Conservation (phyloP, 2,888 invertebrate species). For the Plebejus melissa region DNA sequence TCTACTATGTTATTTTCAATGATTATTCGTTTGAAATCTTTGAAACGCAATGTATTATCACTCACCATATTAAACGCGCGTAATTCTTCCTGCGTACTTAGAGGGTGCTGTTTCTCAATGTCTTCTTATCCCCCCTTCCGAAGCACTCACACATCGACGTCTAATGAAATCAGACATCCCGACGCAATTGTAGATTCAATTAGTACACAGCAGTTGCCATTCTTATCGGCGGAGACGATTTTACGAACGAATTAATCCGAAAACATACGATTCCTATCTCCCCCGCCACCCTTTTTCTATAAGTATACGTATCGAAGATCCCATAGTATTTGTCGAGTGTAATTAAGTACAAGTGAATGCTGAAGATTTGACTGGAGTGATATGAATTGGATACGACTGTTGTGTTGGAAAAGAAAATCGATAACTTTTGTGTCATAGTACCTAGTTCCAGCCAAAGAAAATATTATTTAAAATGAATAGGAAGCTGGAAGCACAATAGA, state of each 20-base stretch:
- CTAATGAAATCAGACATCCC: slow-evolving; percentile 76
- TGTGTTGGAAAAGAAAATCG: slow-evolving; percentile 4
- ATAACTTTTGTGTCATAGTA: neutral
- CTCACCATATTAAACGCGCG: slow-evolving; percentile 32
- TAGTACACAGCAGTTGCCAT: slow-evolving; percentile 76
- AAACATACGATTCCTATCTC: slow-evolving; percentile 77
- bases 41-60: slow-evolving; percentile 15
- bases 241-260: slow-evolving; percentile 79
- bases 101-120: slow-evolving; percentile 41
- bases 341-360: slow-evolving; percentile 60
- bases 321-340: slow-evolving; percentile 70
- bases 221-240: slow-evolving; percentile 78
- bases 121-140: slow-evolving; percentile 44
- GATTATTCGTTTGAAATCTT: slow-evolving; percentile 12
- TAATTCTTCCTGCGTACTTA: slow-evolving; percentile 37
- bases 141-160: slow-evolving; percentile 53
- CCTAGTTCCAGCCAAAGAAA: neutral
- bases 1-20: no score
- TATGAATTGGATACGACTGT: slow-evolving; percentile 18
- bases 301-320: slow-evolving; percentile 56
- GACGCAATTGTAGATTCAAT: slow-evolving; percentile 77
- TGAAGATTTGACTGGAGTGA: slow-evolving; percentile 30
- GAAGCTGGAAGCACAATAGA: neutral
- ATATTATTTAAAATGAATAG: neutral
- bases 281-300: slow-evolving; percentile 58